Evolutionary conservation across 2,797 vertebrate species (phyloP).

Genomic region (Morus bassanus): DNA sequence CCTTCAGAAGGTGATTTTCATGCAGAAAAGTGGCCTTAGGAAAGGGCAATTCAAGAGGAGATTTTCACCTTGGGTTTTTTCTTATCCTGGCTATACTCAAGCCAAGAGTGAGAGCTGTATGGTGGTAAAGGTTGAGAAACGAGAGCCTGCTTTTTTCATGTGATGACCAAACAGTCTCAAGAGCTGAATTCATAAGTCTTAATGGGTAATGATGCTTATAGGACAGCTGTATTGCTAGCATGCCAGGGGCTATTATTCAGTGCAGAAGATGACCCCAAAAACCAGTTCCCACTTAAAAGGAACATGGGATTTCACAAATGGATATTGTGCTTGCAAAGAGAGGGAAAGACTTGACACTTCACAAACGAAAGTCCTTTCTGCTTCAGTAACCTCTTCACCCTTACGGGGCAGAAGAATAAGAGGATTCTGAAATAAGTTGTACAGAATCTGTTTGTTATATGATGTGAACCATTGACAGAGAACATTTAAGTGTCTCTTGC

Average conservation of each 20-base stretch:
- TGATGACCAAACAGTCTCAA: background rate
- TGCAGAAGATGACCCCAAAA: background rate
- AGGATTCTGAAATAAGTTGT: background rate
- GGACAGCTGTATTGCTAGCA: background rate
- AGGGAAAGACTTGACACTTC: background rate
- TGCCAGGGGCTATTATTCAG: background rate
- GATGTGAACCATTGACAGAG: background rate
- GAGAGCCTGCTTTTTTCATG: background rate
- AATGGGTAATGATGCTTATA: background rate
- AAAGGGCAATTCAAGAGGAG: background rate
- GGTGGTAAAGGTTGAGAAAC: background rate
- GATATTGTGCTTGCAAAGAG: background rate
- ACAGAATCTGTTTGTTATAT: background rate
- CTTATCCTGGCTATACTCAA: background rate
- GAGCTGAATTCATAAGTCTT: background rate
- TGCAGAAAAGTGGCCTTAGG: background rate
- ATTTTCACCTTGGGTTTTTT: background rate
- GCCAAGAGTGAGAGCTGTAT: background rate
- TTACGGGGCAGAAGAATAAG: background rate
- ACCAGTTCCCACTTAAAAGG: background rate
- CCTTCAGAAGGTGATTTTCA: background rate
- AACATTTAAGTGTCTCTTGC: background rate
- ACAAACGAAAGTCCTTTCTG: background rate
- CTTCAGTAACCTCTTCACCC: background rate
- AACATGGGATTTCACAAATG: background rate